These are phyloP conservation scores for Zapornia atra DNA, from an alignment of 2,113 vertebrate species.

Conservation along the genomic window DNA sequence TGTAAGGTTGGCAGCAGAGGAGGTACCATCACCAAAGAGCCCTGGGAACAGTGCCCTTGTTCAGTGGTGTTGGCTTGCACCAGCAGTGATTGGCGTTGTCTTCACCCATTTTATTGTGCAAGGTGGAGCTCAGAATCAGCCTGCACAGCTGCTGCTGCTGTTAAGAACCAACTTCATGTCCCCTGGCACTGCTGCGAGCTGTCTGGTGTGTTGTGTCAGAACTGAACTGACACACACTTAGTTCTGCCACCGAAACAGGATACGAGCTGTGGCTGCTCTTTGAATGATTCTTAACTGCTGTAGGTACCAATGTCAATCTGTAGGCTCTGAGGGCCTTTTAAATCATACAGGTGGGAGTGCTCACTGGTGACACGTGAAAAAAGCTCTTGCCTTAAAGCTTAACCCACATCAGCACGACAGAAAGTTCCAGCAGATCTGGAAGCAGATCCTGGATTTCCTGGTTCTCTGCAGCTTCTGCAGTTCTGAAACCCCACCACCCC, in stretches of 20 bases:
- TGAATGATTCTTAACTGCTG: background rate
- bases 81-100: background rate
- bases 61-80: background rate
- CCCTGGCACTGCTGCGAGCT: too few species aligned
- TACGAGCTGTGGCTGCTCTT: background rate
- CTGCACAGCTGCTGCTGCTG: background rate
- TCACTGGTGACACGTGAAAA: background rate
- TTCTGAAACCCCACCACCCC: background rate
- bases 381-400: background rate
- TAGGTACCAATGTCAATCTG: background rate
- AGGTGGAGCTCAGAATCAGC: background rate
- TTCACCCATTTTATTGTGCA: background rate
- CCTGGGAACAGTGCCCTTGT: background rate
- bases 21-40: background rate
- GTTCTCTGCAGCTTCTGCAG: fast-evolving
- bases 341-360: too few species aligned
- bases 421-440: background rate
- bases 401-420: background rate
- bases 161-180: background rate
- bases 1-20: background rate
- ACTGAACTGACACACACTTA: too few species aligned
- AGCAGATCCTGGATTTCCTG: background rate
- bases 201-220: fast-evolving
- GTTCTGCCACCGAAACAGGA: background rate
- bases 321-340: background rate